phyloP scores from a whole-genome alignment of 1,140 invertebrate species.

The Chironomus tepperi region DNA sequence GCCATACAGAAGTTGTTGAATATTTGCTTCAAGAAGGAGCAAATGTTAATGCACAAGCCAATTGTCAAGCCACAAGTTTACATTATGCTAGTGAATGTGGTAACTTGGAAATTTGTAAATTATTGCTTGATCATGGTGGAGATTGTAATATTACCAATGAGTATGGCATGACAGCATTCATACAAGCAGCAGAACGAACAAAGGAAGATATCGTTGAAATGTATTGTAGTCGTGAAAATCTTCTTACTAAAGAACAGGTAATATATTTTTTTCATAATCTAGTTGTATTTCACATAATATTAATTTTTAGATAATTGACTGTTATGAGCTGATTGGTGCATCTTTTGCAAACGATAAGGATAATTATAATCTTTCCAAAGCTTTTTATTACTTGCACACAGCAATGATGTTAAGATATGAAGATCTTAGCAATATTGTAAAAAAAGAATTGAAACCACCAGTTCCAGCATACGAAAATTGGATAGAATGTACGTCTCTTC shows the following conservation, averaged over 20 bases:
- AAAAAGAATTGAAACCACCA: conserved; percentile 56
- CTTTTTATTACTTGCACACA: conserved; percentile 32
- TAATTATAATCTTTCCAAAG: conserved; percentile 62
- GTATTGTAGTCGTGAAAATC: conserved; percentile 53
- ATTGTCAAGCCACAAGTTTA: conserved; percentile 82
- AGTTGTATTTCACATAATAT: not conserved
- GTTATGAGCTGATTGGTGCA: conserved; percentile 81
- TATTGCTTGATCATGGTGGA: conserved; percentile 67
- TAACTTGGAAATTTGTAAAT: conserved; percentile 69
- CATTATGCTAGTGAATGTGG: conserved; percentile 91
- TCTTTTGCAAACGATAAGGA: conserved; percentile 90
- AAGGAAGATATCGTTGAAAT: conserved; percentile 75
- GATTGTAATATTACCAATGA: conserved; percentile 54
- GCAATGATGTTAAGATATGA: conserved; percentile 54
- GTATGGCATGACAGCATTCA: conserved; percentile 73
- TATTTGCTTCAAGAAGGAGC: conserved; percentile 75
- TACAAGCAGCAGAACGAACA: conserved; percentile 81
- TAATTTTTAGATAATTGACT: conserved; percentile 51
- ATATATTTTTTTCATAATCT: not conserved
- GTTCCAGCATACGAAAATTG: conserved; percentile 80
- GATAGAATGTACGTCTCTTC: conserved; percentile 68
- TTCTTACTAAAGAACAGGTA: conserved; percentile 59
- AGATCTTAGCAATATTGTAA: conserved; percentile 49
- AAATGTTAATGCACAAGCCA: conserved; percentile 66
- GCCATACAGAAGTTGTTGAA: conserved; percentile 64